These are phyloP conservation scores for Oasisia sp. DNA, from an alignment of 2,888 invertebrate species.

Conservation along the genomic window DNA sequence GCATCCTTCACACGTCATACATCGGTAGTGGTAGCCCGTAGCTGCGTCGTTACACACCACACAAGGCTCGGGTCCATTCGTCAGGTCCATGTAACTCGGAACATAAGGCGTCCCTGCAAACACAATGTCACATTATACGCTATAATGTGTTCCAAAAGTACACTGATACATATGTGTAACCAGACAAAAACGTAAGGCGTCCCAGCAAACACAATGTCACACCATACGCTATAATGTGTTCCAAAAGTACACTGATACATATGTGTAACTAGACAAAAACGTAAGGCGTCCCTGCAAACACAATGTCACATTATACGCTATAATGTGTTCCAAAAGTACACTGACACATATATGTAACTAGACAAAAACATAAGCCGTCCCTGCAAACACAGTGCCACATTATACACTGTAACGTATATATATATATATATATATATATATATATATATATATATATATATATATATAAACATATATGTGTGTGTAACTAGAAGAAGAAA, in stretches of 20 bases:
- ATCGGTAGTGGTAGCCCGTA: constrained; percentile 67
- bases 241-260: neutral
- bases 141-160: neutral
- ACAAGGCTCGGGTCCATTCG: constrained; percentile 65
- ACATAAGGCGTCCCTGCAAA: constrained; percentile 59
- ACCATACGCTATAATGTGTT: neutral
- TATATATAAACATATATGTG: too few relatives aligned
- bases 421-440: too few relatives aligned
- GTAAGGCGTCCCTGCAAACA: constrained; percentile 55
- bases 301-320: neutral
- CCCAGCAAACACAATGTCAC: constrained; percentile 41
- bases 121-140: neutral
- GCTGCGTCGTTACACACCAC: constrained; percentile 67
- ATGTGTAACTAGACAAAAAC: constrained; percentile 37
- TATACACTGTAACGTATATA: neutral
- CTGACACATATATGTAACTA: too few relatives aligned
- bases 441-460: too few relatives aligned
- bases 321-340: neutral
- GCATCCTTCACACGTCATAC: constrained; percentile 68
- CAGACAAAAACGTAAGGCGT: constrained; percentile 53
- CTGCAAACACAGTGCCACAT: constrained; percentile 38
- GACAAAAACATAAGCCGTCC: constrained; percentile 55
- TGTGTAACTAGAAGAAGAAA: constrained; percentile 62
- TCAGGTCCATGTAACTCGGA: constrained; percentile 63
- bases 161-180: too few relatives aligned